Evolutionary conservation across 2,113 vertebrate species (phyloP), one percentile per base, ranked within the genome.

Genomic region (Leucopsar rothschildi): DNA sequence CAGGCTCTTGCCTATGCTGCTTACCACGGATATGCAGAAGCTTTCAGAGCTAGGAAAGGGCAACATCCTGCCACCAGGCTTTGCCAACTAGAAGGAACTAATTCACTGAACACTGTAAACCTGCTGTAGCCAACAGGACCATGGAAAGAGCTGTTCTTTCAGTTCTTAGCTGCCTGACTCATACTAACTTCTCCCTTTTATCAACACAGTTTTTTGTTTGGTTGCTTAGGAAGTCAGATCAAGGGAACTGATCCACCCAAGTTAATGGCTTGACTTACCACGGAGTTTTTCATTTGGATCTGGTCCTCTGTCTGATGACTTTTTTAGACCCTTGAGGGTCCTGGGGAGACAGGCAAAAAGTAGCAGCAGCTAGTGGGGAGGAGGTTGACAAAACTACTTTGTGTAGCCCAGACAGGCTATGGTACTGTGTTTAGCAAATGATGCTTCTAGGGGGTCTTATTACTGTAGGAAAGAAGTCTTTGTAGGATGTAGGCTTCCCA

Each of bases 371-470:
- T 27, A 20, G 10, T 28, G 15, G 40, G 56, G 52, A 42, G 49
- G 57, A 66, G 27, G 33, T 5, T 68, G 65, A 52, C 20, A 19
- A 0, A 0, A 6, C 31, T 66, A 1, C 7, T 66, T 60, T 8
- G 28, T 0, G 0, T 37, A 50, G 47, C 35, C 35, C 25, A 59
- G 75, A 15, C 52, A 47, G 33, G 16, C 61, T 52, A 0, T 8
- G 44, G 27, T 3, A 0, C 4, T 42, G 12, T 44, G 19, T 60
- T 68, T 35, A 64, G 37, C 33, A 71, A 71, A 39, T 35, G 2
- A 11, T 52, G 49, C 18, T 76, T 79, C 44, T 71, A 21, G 15
- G 7, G 2, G 1, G 2, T 40, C 89, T 49, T 39, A 39, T 35
- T 12, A 3, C 47, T 64, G 63, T 14, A 20, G n/a, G 22, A 88